Percentiles rank a stretch among this genome's conserved stretches.
Evolutionary conservation across 1,140 invertebrate species (phyloP).

Genomic region (Pogonomyrmex barbatus): DNA sequence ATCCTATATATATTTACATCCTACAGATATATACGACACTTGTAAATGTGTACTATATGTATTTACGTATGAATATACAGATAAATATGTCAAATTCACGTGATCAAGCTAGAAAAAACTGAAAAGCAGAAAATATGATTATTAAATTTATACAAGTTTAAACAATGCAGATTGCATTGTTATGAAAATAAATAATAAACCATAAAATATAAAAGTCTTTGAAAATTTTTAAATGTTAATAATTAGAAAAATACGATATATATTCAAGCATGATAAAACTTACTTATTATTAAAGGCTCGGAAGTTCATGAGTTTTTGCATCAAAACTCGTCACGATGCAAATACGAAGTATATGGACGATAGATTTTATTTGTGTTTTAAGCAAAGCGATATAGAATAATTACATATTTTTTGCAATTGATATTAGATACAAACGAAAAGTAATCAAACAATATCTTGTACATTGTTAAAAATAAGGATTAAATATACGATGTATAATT

Average conservation of each 20-base stretch:
- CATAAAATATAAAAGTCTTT: slow-evolving; percentile 50
- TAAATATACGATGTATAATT: slow-evolving; percentile 18
- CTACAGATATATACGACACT: slow-evolving; percentile 52
- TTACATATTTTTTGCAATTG: not conserved
- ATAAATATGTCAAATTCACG: slow-evolving; percentile 58
- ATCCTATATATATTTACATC: slow-evolving; percentile 42
- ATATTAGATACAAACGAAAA: not conserved
- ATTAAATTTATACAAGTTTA: slow-evolving; percentile 38
- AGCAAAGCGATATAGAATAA: not conserved
- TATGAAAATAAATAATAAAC: slow-evolving; percentile 47
- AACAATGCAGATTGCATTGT: slow-evolving; percentile 21
- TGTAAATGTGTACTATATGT: slow-evolving; percentile 39
- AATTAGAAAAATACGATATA: slow-evolving; percentile 24
- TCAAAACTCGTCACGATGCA: not conserved
- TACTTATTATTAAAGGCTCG: slow-evolving; percentile 1
- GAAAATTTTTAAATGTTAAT: slow-evolving; percentile 33
- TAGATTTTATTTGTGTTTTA: slow-evolving; percentile 11
- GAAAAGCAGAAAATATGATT: slow-evolving; percentile 25
- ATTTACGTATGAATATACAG: slow-evolving; percentile 1
- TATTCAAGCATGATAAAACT: slow-evolving; percentile 25
- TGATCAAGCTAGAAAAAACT: slow-evolving; percentile 49
- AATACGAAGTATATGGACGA: not conserved
- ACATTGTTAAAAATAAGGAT: not conserved
- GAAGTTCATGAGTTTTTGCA: slow-evolving; percentile 20
- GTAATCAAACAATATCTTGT: not conserved